A percentile compares a stretch with the other conserved stretches of the same genome.
Evolutionary conservation across 2,797 vertebrate species (phyloP).

Genomic region (Pipistrellus pygmaeus): DNA sequence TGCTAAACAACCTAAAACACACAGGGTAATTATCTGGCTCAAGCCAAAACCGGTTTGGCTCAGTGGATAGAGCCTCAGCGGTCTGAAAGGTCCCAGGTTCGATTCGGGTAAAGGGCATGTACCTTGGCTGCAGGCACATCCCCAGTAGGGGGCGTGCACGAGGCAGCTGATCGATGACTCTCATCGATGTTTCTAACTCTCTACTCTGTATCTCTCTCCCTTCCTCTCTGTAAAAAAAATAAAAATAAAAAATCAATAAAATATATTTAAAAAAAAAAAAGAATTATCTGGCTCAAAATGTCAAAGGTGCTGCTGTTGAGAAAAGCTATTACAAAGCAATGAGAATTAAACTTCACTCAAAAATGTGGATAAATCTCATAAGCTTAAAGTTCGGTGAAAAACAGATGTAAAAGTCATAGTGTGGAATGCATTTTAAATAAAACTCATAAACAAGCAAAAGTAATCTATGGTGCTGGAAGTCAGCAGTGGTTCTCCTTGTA

Average conservation of each 20-base stretch:
- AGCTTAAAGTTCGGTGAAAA: conserved; percentile 9
- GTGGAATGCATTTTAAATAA: conserved; percentile 3
- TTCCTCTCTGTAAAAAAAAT: too few relatives aligned
- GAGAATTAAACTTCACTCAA: conserved; percentile 7
- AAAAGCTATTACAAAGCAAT: neutral
- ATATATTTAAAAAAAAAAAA: neutral
- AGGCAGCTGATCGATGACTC: too few relatives aligned
- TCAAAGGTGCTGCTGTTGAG: neutral
- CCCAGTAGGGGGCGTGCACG: too few relatives aligned
- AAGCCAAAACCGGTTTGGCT: too few relatives aligned
- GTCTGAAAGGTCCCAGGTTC: too few relatives aligned
- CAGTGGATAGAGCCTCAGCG: too few relatives aligned
- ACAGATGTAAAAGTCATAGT: neutral
- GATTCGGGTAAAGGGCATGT: too few relatives aligned
- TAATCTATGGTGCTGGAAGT: neutral
- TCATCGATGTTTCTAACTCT: too few relatives aligned
- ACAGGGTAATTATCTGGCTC: neutral
- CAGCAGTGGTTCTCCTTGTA: neutral
- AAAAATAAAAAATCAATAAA: too few relatives aligned
- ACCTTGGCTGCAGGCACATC: too few relatives aligned
- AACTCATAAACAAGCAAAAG: conserved; percentile 1
- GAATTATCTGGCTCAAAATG: neutral
- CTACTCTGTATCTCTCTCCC: too few relatives aligned
- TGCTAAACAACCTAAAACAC: neutral
- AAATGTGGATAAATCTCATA: neutral